A percentile compares a stretch with the other conserved stretches of the same genome.
Evolutionary conservation across 2,888 invertebrate species (phyloP).

Genomic region (Psylliodes chrysocephalus): DNA sequence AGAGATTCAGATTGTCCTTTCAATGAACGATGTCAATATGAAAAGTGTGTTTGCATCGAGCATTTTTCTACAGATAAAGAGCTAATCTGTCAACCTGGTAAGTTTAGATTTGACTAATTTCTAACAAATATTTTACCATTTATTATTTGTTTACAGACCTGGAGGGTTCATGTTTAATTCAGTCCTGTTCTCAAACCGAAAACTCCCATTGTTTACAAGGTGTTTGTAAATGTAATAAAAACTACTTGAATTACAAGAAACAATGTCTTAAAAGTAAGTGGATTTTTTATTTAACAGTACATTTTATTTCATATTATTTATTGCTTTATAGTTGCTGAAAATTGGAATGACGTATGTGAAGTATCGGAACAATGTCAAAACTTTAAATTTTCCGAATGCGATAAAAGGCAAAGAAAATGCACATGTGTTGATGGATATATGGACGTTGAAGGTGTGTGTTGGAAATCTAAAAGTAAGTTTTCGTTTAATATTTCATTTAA

Average conservation of each 20-base stretch:
- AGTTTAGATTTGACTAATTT: conserved; percentile 23
- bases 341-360: conserved; percentile 42
- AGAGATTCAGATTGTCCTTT: conserved; percentile 45
- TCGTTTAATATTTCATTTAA: too few relatives aligned
- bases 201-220: conserved; percentile 41
- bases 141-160: conserved; percentile 41
- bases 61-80: conserved; percentile 39
- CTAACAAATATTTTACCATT: background rate
- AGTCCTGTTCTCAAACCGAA: conserved; percentile 38
- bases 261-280: conserved; percentile 44
- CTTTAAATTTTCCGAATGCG: conserved; percentile 40
- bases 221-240: conserved; percentile 38
- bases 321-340: conserved; percentile 39
- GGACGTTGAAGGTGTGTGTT: conserved; percentile 30
- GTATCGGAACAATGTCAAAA: conserved; percentile 45
- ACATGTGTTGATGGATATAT: conserved; percentile 34
- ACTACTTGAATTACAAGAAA: conserved; percentile 35
- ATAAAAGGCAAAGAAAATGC: conserved; percentile 24
- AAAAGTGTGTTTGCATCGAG: conserved; percentile 47
- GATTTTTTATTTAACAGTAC: background rate
- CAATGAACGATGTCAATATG: conserved; percentile 45
- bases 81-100: conserved; percentile 47
- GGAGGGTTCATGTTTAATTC: conserved; percentile 43
- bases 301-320: background rate
- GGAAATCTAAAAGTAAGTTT: conserved; percentile 39